Conservation (phyloP, 2,888 invertebrate species). For the Rapana venosa region DNA sequence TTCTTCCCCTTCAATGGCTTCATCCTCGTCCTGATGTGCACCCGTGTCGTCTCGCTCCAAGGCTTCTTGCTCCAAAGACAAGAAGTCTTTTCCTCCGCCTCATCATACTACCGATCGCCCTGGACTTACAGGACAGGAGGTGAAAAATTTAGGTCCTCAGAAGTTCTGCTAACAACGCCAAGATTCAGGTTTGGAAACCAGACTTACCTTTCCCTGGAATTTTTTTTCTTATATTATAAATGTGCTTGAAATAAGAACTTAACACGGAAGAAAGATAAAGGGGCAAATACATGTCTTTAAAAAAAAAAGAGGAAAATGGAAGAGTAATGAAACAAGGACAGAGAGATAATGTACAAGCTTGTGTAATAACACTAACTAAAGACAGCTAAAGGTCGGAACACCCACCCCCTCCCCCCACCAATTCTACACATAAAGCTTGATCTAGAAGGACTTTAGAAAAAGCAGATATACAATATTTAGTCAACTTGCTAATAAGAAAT, state of each 20-base stretch:
- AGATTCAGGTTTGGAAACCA: conserved; percentile 24
- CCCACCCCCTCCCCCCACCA: not conserved
- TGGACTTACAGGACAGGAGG: conserved; percentile 43
- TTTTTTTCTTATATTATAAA: not conserved
- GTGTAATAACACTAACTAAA: not conserved
- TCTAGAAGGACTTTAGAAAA: no score
- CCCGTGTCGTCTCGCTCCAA: not conserved
- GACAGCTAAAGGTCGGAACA: not conserved
- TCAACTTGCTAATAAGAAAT: no score
- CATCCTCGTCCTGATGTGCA: not conserved
- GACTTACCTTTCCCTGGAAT: conserved; percentile 31
- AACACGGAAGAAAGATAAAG: not conserved
- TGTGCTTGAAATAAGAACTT: not conserved
- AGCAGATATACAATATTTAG: no score
- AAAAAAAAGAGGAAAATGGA: no score
- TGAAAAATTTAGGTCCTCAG: conserved; percentile 17
- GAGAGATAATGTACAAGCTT: not conserved
- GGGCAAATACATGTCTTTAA: not conserved
- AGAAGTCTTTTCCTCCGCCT: conserved; percentile 35
- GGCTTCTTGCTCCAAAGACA: conserved; percentile 28
- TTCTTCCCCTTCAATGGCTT: not conserved
- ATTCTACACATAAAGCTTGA: no score
- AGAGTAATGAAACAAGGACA: not conserved
- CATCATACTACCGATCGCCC: conserved; percentile 9
- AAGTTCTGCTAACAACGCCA: conserved; percentile 11